Evolutionary conservation across 2,888 invertebrate species (phyloP).

Genomic region (Halocaridina rubra): DNA sequence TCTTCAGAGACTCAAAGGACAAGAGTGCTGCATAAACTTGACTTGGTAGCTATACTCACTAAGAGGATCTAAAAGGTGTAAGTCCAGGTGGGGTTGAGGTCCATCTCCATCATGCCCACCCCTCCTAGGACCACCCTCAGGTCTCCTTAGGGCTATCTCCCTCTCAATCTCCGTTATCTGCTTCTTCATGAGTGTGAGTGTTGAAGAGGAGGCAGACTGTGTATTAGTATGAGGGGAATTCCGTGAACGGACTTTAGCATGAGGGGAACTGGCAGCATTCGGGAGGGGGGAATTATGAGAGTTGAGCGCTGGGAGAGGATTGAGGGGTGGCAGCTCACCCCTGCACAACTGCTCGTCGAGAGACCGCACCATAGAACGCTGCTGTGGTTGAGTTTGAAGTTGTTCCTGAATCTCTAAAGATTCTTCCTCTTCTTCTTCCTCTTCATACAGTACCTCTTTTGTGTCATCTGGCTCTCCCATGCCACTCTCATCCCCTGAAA

Average conservation of each 20-base stretch:
- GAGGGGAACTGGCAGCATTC: slow-evolving; percentile 61
- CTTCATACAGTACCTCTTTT: slow-evolving; percentile 39
- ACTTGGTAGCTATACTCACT: slow-evolving; percentile 52
- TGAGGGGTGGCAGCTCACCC: slow-evolving; percentile 61
- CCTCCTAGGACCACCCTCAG: slow-evolving; percentile 51
- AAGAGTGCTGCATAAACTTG: not conserved
- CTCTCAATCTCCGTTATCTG: slow-evolving; percentile 63
- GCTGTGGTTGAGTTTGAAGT: slow-evolving; percentile 44
- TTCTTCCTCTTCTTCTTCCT: slow-evolving; percentile 5
- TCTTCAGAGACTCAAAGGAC: no score
- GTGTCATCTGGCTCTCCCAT: slow-evolving; percentile 46
- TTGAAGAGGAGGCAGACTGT: slow-evolving; percentile 61
- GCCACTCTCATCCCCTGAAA: slow-evolving; percentile 42
- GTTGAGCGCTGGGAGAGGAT: slow-evolving; percentile 54
- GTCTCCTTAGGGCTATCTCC: slow-evolving; percentile 62
- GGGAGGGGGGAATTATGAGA: slow-evolving; percentile 52
- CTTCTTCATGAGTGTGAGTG: slow-evolving; percentile 63
- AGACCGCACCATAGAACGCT: slow-evolving; percentile 41
- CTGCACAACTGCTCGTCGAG: slow-evolving; percentile 61
- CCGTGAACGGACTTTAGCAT: slow-evolving; percentile 42
- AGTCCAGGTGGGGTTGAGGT: slow-evolving; percentile 47
- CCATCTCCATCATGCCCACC: slow-evolving; percentile 50
- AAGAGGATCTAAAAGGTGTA: slow-evolving; percentile 62
- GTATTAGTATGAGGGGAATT: slow-evolving; percentile 45
- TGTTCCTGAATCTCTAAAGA: not conserved